phyloP scores from a whole-genome alignment of 53 echinoderm and acorn worm species.

The Antedon mediterranea region DNA sequence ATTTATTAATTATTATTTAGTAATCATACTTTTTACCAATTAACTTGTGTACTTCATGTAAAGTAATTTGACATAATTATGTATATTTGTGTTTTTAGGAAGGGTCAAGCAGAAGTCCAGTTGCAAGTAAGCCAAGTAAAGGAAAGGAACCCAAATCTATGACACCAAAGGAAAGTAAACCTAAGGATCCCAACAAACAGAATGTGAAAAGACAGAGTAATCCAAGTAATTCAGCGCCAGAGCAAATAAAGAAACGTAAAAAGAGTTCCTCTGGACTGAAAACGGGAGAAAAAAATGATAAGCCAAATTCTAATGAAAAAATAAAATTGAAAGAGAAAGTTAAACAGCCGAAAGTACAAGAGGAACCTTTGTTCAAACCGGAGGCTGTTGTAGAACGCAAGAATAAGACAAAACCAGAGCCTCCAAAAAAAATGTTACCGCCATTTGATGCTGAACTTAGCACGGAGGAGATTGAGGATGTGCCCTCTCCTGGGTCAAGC shows the following conservation, averaged over 20 bases:
- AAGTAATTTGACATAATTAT: background rate
- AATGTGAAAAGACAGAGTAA: background rate
- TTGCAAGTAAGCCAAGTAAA: background rate
- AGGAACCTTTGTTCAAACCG: conserved; percentile 54
- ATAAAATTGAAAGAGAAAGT: conserved; percentile 28
- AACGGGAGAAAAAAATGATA: conserved; percentile 6
- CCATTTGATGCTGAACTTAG: conserved; percentile 92
- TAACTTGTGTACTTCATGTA: too few relatives aligned
- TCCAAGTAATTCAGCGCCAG: conserved; percentile 5
- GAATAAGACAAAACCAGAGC: conserved; percentile 26
- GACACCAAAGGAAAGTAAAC: conserved; percentile 30
- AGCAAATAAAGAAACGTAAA: conserved; percentile 63
- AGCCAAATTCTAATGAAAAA: conserved; percentile 30
- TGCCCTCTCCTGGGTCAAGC: conserved; percentile 72
- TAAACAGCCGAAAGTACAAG: conserved; percentile 1
- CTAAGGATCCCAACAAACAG: conserved; percentile 4
- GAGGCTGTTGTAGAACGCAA: conserved; percentile 54
- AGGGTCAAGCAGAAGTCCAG: background rate
- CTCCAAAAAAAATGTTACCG: conserved; percentile 42
- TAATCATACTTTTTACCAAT: too few relatives aligned
- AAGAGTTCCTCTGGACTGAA: conserved; percentile 18
- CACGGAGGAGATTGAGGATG: conserved; percentile 61
- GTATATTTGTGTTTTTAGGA: background rate
- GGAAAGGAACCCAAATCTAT: conserved; percentile 47
- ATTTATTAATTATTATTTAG: too few relatives aligned